These are phyloP conservation scores for Mus minutoides DNA, from an alignment of 2,797 vertebrate species.

Conservation along the genomic window DNA sequence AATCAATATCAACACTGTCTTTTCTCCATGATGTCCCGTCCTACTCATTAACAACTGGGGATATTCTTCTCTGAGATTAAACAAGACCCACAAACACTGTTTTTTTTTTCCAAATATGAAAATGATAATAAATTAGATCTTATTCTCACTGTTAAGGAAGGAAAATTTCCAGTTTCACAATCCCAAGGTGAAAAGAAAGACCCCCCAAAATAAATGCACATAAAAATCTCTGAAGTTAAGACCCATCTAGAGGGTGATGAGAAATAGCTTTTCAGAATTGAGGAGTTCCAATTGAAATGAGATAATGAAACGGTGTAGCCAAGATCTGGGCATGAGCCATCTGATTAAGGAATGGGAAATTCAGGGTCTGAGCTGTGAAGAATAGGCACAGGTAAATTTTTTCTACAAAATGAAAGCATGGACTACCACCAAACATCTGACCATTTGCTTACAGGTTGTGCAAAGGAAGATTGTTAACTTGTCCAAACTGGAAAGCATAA, in stretches of 20 bases:
- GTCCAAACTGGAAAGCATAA: not conserved
- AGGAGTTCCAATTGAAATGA: not conserved
- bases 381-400: not conserved
- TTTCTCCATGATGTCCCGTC: not conserved
- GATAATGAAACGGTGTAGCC: not conserved
- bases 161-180: not conserved
- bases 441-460: not conserved
- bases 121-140: not conserved
- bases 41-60: not conserved
- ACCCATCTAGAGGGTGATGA: not conserved
- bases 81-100: not conserved
- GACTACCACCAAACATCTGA: not conserved
- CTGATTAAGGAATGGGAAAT: not conserved
- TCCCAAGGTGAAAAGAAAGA: not conserved
- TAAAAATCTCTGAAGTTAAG: not conserved
- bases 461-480: not conserved
- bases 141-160: not conserved
- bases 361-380: not conserved
- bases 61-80: constrained; percentile 3
- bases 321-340: not conserved
- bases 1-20: not conserved
- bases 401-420: not conserved
- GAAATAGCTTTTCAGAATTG: not conserved
- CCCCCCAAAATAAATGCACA: not conserved
- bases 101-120: not conserved